Base-by-base conservation (phyloP, 2,888 invertebrate species). In the Apomyelois bistriatella region DNA sequence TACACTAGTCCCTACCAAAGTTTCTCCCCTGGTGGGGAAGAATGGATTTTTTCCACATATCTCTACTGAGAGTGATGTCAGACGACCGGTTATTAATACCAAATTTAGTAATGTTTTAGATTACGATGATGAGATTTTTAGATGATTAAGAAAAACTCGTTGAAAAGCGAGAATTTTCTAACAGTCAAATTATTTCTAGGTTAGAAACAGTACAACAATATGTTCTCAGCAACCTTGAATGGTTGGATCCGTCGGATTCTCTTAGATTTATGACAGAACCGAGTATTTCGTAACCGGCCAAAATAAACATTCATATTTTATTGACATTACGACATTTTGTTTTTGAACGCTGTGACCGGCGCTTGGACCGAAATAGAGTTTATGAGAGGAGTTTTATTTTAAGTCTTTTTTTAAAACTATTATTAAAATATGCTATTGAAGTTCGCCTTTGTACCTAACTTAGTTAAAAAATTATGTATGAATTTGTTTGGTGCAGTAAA, bases 271-370 rank as follows among this genome's bases (percentile, higher is more conserved):
- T 79, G 68, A 67, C 74, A 77, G 75, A 72, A 72, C 72, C 77
- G 74, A 76, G 76, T 71, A 78, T 89, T 85, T 87, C 85, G 85
- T 86, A 88, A 89, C 82, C 82, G 68, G 76, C 80, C 73, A 82
- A 87, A 89, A 90, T 90, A 90, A 87, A 85, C 82, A 70, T 82
- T 80, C 76, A 84, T 84, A 85, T 84, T 85, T 87, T 85, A 88
- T 88, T 85, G 83, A 82, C 80, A 82, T 88, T 88, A 85, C 85
- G 85, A 88, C 86, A 87, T 79, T 79, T 70, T 70, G 76, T 72
- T 80, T 76, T 70, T 74, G 79, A 74, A 74, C 72, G 74, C 69
- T 68, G 64, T 65, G 60, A 60, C 17, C 68, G 65, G 65, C 72
- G 68, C 65, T 59, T 67, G 58, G 62, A 68, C 80, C 76, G 73